Evolutionary conservation across 2,113 vertebrate species (phyloP).

Genomic region (Orycteropus afer): DNA sequence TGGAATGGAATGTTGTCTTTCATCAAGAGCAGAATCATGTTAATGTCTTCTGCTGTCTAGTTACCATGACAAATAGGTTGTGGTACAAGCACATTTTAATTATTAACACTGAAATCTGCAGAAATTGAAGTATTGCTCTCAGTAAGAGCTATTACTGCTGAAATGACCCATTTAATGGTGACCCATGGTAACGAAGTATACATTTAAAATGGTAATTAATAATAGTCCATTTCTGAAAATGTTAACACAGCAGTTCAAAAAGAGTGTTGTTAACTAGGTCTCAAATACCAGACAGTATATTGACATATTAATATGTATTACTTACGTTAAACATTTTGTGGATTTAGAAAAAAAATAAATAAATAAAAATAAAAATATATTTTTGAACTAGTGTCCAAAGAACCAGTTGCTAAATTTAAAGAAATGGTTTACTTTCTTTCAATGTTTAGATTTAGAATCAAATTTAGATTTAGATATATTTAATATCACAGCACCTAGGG

Average conservation of each 20-base stretch:
- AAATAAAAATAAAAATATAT: constrained; percentile 73
- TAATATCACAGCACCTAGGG: constrained; percentile 69
- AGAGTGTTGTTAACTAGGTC: constrained; percentile 90
- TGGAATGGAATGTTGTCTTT: constrained; percentile 78
- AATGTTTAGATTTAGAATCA: neutral
- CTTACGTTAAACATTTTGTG: constrained; percentile 82
- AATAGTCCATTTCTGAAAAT: constrained; percentile 87
- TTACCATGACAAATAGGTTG: constrained; percentile 86
- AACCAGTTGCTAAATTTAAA: constrained; percentile 70
- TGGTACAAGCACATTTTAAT: constrained; percentile 85
- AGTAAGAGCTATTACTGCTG: constrained; percentile 86
- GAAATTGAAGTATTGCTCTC: constrained; percentile 86
- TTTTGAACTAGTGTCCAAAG: constrained; percentile 69
- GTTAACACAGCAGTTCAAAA: constrained; percentile 87
- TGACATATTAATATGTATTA: constrained; percentile 87
- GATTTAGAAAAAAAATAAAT: constrained; percentile 75
- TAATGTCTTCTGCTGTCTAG: constrained; percentile 85
- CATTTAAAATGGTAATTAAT: constrained; percentile 91
- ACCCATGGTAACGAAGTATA: constrained; percentile 86
- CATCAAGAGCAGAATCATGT: constrained; percentile 82
- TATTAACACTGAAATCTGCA: constrained; percentile 85
- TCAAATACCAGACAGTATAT: constrained; percentile 85
- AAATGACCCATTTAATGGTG: constrained; percentile 90
- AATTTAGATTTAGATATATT: neutral
- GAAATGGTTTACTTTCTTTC: constrained; percentile 61